Evolutionary conservation across 1,140 invertebrate species (phyloP).

Genomic region (Lepidurus couesii): DNA sequence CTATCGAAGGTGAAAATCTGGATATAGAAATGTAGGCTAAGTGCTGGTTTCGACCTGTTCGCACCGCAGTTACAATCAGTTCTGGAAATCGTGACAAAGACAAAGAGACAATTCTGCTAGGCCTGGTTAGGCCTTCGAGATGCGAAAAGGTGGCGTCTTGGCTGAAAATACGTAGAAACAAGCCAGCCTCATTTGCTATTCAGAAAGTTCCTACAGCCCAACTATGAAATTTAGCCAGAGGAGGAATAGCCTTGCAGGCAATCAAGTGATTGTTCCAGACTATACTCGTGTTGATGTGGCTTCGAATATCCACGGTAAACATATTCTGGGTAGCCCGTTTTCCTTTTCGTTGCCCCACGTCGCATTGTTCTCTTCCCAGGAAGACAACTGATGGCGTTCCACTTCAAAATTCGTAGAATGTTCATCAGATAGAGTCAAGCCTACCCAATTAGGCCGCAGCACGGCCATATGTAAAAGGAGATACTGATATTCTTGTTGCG

Average conservation of each 20-base stretch:
- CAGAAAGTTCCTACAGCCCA: slow-evolving; percentile 21
- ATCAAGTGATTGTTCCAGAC: slow-evolving; percentile 9
- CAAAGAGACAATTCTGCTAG: neutral
- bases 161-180: neutral
- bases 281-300: neutral
- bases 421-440: neutral
- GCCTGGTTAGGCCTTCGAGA: neutral
- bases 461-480: neutral
- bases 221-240: neutral
- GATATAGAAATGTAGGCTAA: neutral
- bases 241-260: neutral
- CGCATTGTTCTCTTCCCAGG: neutral
- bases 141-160: neutral
- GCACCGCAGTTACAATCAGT: neutral
- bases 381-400: neutral
- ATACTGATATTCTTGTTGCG: neutral
- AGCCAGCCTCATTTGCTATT: slow-evolving; percentile 18
- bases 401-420: neutral
- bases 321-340: neutral
- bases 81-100: neutral
- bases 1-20: neutral
- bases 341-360: neutral
- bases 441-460: neutral
- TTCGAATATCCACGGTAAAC: neutral
- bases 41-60: neutral